Base-by-base conservation (phyloP, 1,140 invertebrate species). In the Andrena cerasifolii region DNA sequence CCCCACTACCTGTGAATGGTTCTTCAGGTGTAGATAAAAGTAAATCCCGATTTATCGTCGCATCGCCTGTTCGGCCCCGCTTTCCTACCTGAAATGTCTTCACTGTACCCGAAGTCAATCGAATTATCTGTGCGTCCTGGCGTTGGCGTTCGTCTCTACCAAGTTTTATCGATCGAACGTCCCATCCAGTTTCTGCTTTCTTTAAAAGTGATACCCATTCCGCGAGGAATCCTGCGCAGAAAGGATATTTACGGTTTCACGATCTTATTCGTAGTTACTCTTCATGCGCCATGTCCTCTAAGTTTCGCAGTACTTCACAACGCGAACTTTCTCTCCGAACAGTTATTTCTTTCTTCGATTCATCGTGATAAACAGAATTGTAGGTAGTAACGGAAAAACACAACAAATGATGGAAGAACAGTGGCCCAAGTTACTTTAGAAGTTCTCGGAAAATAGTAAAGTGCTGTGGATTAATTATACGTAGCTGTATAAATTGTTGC, bases 71-170 rank as follows among this genome's bases (percentile, higher is more conserved):
- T 80, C 68, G 82, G 85, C 80, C 77, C 61, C 33, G 21, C 72
- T 61, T 78, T 86, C 72, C 56, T 63, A 80, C 62, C 73, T 65
- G 54, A 62, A 67, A 58, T 82, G 72, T 74, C 68, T 66, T 73
- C 67, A 65, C 53, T 76, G 75, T 79, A 76, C 73, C 63, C 54
- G 63, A 81, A 87, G 70, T 78, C 79, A 82, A 82, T 87, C 76
- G 79, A 82, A 86, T 84, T 84, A 78, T 82, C 79, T 70, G 72
- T 78, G 71, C 79, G 59, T 72, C 72, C 84, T 89, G 87, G 68
- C 84, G 86, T 71, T 71, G 74, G 63, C 73, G 89, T 78, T 83
- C 79, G 72, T 81, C 81, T 78, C 78, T 73, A 83, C 67, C 24
- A 80, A 78, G 78, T 78, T 85, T 74, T 56, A 85, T 83, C 81